phyloP scores from a whole-genome alignment of 2,113 vertebrate species.

The Plectropomus leopardus region DNA sequence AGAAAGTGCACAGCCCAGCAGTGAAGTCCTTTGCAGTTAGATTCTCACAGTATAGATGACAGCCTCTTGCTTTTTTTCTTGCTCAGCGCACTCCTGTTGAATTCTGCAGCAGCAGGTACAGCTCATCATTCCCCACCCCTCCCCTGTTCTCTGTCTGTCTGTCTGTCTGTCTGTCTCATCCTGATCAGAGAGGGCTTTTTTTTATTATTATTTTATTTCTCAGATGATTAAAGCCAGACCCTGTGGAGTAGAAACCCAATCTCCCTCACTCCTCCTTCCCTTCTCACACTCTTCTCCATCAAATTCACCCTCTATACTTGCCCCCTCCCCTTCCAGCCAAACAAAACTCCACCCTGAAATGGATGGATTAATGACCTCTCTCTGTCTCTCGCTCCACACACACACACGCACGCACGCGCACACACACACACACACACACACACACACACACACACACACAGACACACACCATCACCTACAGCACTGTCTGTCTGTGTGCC shows the following conservation, averaged over 20 bases:
- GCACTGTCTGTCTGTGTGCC: slow-evolving; percentile 27
- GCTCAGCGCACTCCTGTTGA: slow-evolving; percentile 42
- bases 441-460: no score
- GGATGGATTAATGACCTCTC: slow-evolving; percentile 82
- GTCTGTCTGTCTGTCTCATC: slow-evolving; percentile 60
- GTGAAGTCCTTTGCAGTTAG: background rate
- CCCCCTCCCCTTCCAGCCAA: slow-evolving; percentile 37
- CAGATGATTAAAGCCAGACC: slow-evolving; percentile 76
- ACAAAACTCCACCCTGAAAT: slow-evolving; percentile 66
- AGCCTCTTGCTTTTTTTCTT: slow-evolving; percentile 4
- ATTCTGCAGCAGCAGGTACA: slow-evolving; percentile 53
- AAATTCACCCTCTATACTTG: slow-evolving; percentile 39
- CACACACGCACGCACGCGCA: no score
- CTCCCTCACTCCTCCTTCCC: slow-evolving; percentile 56
- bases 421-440: no score
- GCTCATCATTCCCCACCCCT: slow-evolving; percentile 24
- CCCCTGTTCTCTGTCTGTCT: slow-evolving; percentile 30
- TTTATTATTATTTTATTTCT: slow-evolving; percentile 67
- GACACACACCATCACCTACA: slow-evolving; percentile 34
- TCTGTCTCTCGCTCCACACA: slow-evolving; percentile 63
- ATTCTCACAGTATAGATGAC: slow-evolving; percentile 12
- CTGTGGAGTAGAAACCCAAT: slow-evolving; percentile 69
- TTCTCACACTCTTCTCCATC: slow-evolving; percentile 54
- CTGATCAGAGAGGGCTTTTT: slow-evolving; percentile 61
- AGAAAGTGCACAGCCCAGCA: slow-evolving; percentile 17